Base-by-base conservation (phyloP, 2,888 invertebrate genomes). In the Macrophya annulata region DNA sequence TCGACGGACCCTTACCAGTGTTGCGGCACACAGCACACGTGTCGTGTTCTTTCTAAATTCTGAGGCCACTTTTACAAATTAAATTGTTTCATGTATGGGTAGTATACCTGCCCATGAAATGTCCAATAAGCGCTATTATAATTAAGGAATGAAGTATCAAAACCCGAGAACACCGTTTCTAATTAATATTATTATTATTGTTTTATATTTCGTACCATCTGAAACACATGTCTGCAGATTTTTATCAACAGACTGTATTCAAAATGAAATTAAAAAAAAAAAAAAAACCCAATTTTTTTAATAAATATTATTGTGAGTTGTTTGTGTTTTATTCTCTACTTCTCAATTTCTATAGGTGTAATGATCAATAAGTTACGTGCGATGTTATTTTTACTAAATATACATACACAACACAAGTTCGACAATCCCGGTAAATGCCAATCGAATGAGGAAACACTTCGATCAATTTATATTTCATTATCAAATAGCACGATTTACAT, bases 21-120 rank as follows among this genome's bases (percentile, higher is more conserved):
- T 55, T 55, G 17, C 6, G 55, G n/a, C 17, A 10, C 62, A 62
- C 62, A 9, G 3, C 62, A 62, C 25, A 62, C 25, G 62, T 62
- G 25, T 62, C 25, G 21, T 12, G 21, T 62, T 62, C 25, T 62
- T 25, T 62, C 62, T 62, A 62, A 62, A 62, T 62, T 62, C 25
- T 62, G 62, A 62, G 62, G 25, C 25, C 62, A 62, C 62, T 62
- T 62, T 62, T 25, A 62, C 25, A 62, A 62, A 62, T 62, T 62
- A 62, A 62, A 25, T 62, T 62, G 21, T 62, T 62, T 12, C 62
- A 62, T 62, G 4, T 12, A 62, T 25, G 25, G 62, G 21, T 10
- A 62, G 25, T 55, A 31, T 31, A 31, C 31, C 31, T 31, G 10
- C 12, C 25, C 62, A 9, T 25, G 25, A 62, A 25, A 62, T 21